phyloP scores from a whole-genome alignment of 2,888 invertebrate genomes.

The Cryptocephalus primarius region DNA sequence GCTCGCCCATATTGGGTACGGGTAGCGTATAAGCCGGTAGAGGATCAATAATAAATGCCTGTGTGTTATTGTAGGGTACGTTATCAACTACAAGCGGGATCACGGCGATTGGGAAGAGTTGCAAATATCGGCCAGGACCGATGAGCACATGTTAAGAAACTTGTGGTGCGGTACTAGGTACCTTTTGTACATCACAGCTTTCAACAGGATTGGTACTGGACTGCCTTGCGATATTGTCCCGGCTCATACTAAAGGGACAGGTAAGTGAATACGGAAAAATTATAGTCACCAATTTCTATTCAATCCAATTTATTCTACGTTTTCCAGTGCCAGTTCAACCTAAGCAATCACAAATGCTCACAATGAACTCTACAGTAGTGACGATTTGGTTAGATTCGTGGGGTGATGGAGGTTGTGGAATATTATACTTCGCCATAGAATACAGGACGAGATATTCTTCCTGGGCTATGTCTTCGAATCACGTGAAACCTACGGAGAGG shows the following conservation, averaged over 20 bases:
- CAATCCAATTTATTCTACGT: too few relatives aligned
- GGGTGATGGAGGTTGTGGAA: conserved; percentile 84
- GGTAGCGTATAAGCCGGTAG: neutral
- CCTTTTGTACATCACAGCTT: conserved; percentile 81
- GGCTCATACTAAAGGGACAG: conserved; percentile 71
- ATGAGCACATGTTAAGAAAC: conserved; percentile 68
- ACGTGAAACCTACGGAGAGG: conserved; percentile 70
- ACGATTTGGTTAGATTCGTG: conserved; percentile 80
- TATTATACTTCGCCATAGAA: conserved; percentile 75
- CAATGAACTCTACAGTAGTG: conserved; percentile 76
- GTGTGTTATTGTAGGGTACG: conserved; percentile 56
- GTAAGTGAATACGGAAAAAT: conserved; percentile 38
- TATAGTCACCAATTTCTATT: too few relatives aligned
- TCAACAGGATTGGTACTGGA: conserved; percentile 81
- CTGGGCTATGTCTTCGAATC: conserved; percentile 73
- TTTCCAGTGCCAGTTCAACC: conserved; percentile 61
- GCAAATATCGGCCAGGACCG: conserved; percentile 71
- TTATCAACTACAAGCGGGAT: conserved; percentile 81
- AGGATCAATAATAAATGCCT: conserved; percentile 40
- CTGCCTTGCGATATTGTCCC: conserved; percentile 81
- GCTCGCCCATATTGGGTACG: conserved; percentile 62
- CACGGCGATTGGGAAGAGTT: conserved; percentile 88
- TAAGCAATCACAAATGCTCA: conserved; percentile 69
- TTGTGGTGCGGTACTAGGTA: conserved; percentile 83
- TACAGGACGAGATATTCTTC: conserved; percentile 56